Base-by-base conservation (phyloP, 2,888 invertebrate genomes). In the Drosophila robusta region DNA sequence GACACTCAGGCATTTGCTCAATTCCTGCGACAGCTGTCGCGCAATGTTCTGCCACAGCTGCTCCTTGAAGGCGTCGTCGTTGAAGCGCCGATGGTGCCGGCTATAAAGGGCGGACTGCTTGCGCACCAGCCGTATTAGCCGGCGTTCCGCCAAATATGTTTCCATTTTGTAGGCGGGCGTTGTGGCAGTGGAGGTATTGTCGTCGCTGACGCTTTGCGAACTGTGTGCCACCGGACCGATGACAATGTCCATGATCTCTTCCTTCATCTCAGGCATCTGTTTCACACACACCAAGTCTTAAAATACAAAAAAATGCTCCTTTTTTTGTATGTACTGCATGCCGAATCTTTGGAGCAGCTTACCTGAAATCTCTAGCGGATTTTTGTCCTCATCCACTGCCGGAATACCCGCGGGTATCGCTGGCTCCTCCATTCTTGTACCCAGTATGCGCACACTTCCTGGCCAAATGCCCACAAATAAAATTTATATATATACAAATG, bases 1-100 rank as follows among this genome's bases (percentile, higher is more conserved):
- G 3, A 58, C 60, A 38, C 74, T 76, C 57, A 76, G 69, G 49
- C 91, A 91, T 3, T 56, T 46, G 32, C 50, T 42, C 0, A 56
- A 24, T 36, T 84, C 73, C 3, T 66, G 12, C 0, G 60, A 51
- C 16, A 88, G 38, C 9, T 67, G 12, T 4, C 38, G 55, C n/a
- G 87, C 83, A 57, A 91, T 90, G 34, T 56, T 32, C 29, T 71
- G 63, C 91, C 91, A 91, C 2, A 87, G 38, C 9, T 57, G 4
- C 1, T 78, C 72, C 68, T 89, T 90, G 39, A 71, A 66, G 3
- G 29, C 58, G 11, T 68, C 56, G 46, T 89, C 84, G 1, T 58
- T 47, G 62, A 91, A 91, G 0, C 56, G 57, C 1, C 66, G 58
- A 52, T 89, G 78, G 0, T 45, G 60, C 1, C 70, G 14, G 52